Evolutionary conservation across 1,140 invertebrate species (phyloP).

Genomic region (Caenorhabditis inopinata): DNA sequence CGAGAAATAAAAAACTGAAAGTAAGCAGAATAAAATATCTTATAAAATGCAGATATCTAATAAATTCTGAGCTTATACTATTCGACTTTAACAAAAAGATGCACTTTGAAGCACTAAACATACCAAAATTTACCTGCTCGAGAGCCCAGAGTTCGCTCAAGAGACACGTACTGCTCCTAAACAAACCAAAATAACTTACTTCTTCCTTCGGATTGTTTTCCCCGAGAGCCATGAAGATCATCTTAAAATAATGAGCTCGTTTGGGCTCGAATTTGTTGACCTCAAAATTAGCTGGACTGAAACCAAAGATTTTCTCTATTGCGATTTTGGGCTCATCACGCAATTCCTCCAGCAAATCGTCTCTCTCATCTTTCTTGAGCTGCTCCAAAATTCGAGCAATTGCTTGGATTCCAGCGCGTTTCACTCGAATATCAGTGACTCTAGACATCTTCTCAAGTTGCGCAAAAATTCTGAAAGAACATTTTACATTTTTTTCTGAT

Average conservation of each 20-base stretch:
- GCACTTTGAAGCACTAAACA: too few relatives aligned
- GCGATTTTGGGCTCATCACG: not conserved
- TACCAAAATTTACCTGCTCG: too few relatives aligned
- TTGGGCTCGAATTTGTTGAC: not conserved
- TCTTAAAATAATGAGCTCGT: not conserved
- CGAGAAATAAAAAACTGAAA: too few relatives aligned
- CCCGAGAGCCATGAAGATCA: not conserved
- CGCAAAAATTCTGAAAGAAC: not conserved
- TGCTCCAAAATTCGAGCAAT: not conserved
- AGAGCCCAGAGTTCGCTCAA: too few relatives aligned
- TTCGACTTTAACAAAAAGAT: too few relatives aligned
- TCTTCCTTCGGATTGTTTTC: not conserved
- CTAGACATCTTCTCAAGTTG: conserved; percentile 1
- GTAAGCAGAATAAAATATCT: too few relatives aligned
- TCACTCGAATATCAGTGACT: not conserved
- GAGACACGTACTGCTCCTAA: too few relatives aligned
- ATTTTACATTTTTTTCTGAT: too few relatives aligned
- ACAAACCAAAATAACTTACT: too few relatives aligned
- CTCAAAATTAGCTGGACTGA: not conserved
- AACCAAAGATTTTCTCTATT: not conserved
- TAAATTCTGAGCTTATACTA: too few relatives aligned
- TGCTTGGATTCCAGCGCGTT: not conserved
- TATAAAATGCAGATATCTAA: too few relatives aligned
- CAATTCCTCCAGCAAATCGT: not conserved
- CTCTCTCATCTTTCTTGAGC: not conserved